Base-by-base conservation (phyloP, 2,888 invertebrate genomes). In the Tetrapedia diversipes region DNA sequence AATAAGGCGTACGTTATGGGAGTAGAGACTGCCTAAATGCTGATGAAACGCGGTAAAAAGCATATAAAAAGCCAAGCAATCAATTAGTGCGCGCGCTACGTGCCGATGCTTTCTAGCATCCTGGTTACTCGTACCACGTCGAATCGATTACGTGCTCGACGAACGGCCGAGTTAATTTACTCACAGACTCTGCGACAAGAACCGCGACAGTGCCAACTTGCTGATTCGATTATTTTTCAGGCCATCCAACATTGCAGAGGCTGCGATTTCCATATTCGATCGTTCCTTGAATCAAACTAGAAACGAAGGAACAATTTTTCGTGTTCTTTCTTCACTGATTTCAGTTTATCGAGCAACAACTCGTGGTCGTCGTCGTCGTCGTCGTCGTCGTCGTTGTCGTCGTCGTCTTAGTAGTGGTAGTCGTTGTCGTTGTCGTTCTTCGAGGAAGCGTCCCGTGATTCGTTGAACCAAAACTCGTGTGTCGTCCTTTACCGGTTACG, bases 151-250 rank as follows among this genome's bases (percentile, higher is more conserved):
- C 82, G 82, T 71, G 83, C 79, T 74, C 69, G 79, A 67, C 69
- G 73, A 77, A 68, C 77, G 70, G 54, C 79, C 60, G 72, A 61
- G 73, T 71, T 68, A 67, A 80, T 81, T 83, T 94, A 95, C 95
- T 96, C 93, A 96, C 96, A 96, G 94, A 92, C 95, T 96, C 91
- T 96, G 96, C 60, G 96, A 96, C 79, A 96, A 94, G 90, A 96
- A 96, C 91, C 95, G 94, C 84, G 95, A 95, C 80, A 96, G 93
- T 78, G 95, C 95, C 90, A 95, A 93, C 92, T 95, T 95, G 85
- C 95, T 94, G 86, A 95, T 95, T 91, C 95, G 95, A 93, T 95
- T 95, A 89, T 95, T 95, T 91, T 95, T 95, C 90, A 96, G 94
- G 81, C 95, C 95, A 90, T 95, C 96, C 91, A 96, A 94, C 93